phyloP scores from a whole-genome alignment of 2,888 invertebrate genomes.

The Pristionchus fissidentatus region DNA sequence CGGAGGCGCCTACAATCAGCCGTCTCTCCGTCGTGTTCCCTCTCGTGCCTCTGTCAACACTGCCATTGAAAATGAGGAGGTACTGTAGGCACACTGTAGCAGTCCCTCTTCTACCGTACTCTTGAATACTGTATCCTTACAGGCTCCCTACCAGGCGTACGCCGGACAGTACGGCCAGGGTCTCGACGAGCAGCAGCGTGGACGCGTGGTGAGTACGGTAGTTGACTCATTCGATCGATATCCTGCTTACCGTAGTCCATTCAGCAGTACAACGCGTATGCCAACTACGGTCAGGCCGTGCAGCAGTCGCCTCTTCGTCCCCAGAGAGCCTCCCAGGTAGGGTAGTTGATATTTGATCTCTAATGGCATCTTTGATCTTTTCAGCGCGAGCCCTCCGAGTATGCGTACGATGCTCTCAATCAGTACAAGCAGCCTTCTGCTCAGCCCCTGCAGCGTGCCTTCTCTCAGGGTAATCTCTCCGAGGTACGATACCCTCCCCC shows the following conservation, averaged over 20 bases:
- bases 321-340: slow-evolving; percentile 9
- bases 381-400: slow-evolving; percentile 33
- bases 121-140: slow-evolving; percentile 6
- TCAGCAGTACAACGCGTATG: slow-evolving; percentile 27
- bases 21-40: slow-evolving; percentile 27
- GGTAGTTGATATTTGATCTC: background rate
- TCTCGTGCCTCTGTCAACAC: slow-evolving; percentile 26
- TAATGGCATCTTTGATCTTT: slow-evolving; percentile 35
- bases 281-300: slow-evolving; percentile 20
- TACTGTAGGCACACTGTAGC: too few relatives aligned
- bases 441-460: slow-evolving; percentile 17
- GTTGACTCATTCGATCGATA: background rate
- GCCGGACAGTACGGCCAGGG: too few relatives aligned
- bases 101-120: background rate
- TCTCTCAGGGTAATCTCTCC: slow-evolving; percentile 19
- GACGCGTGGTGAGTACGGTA: slow-evolving; percentile 30
- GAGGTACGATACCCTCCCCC: slow-evolving; percentile 14
- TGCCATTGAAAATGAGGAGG: slow-evolving; percentile 28
- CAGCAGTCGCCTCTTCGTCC: background rate
- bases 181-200: background rate
- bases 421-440: slow-evolving; percentile 21
- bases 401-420: slow-evolving; percentile 26
- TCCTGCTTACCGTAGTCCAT: background rate
- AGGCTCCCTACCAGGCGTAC: slow-evolving; percentile 25
- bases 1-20: slow-evolving; percentile 6